Conservation (phyloP, 2,888 invertebrate genomes). For the Chrysotoxum bicinctum region DNA sequence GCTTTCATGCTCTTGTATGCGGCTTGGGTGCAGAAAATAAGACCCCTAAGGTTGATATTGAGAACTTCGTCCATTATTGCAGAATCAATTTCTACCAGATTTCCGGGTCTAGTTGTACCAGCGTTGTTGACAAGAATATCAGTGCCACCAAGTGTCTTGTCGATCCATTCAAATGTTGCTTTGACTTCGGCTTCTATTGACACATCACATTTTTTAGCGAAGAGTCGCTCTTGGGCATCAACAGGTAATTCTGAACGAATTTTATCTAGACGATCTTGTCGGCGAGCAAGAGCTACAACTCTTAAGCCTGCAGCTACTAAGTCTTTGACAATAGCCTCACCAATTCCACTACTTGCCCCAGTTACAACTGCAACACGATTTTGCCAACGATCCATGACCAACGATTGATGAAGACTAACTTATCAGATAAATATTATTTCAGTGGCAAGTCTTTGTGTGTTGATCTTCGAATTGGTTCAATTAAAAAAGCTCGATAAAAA, state of each 20-base stretch:
- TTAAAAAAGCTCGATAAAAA: background rate
- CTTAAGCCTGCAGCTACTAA: conserved; percentile 81
- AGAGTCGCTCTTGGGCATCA: background rate
- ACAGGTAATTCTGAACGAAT: conserved; percentile 21
- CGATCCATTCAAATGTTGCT: conserved; percentile 81
- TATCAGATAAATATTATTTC: background rate
- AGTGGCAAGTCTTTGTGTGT: background rate
- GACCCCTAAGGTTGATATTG: conserved; percentile 80
- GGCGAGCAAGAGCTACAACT: conserved; percentile 82
- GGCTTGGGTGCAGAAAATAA: conserved; percentile 80
- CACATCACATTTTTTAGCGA: conserved; percentile 78
- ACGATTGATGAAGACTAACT: background rate
- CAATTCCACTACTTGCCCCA: conserved; percentile 83
- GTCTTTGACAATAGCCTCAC: conserved; percentile 79
- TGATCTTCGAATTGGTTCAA: background rate
- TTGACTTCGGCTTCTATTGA: conserved; percentile 82
- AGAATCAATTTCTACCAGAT: conserved; percentile 33
- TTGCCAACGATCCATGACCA: conserved; percentile 12
- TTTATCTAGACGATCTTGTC: conserved; percentile 76
- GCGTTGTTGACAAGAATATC: conserved; percentile 84
- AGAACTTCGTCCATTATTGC: conserved; percentile 75
- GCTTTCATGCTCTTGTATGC: conserved; percentile 81
- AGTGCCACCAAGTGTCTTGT: conserved; percentile 82
- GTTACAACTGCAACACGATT: conserved; percentile 17
- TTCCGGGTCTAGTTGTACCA: conserved; percentile 76